Percentiles rank a stretch among this genome's conserved stretches.
Conservation (phyloP, 2,888 invertebrate species). For the Petrophora chlorosata region DNA sequence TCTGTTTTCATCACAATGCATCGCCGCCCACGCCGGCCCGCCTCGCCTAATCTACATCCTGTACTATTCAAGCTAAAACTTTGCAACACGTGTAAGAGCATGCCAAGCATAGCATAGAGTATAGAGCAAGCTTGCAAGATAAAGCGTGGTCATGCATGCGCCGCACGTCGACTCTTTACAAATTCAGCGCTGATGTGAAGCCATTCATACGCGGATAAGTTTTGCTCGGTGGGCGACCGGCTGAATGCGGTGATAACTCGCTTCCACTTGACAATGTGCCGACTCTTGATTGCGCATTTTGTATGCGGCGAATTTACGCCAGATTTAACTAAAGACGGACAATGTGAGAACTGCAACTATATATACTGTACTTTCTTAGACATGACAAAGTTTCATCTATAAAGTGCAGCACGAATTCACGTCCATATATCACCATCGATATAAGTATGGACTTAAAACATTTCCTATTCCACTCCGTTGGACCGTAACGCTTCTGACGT, state of each 20-base stretch:
- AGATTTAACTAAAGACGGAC: conserved; percentile 10
- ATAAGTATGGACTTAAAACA: conserved; percentile 28
- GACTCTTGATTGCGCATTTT: conserved; percentile 61
- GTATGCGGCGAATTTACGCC: conserved; percentile 13
- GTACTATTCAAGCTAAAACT: conserved; percentile 60
- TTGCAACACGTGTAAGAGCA: conserved; percentile 52
- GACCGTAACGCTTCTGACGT: conserved; percentile 40
- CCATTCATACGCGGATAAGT: conserved; percentile 76
- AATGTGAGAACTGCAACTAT: not conserved
- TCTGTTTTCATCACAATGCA: conserved; percentile 30
- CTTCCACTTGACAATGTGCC: conserved; percentile 62
- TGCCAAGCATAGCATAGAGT: conserved; percentile 12
- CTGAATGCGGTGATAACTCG: conserved; percentile 72
- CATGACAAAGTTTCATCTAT: conserved; percentile 3
- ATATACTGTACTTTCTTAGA: not conserved
- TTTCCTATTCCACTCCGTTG: conserved; percentile 32
- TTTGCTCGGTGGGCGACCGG: conserved; percentile 65
- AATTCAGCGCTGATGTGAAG: conserved; percentile 75
- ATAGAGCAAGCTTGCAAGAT: conserved; percentile 52
- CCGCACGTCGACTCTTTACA: conserved; percentile 80
- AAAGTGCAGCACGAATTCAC: not conserved
- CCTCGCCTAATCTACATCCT: conserved; percentile 54
- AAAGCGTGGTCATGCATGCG: conserved; percentile 73
- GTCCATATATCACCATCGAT: conserved; percentile 4
- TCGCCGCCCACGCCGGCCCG: conserved; percentile 21